Base-by-base conservation (phyloP, 2,113 vertebrate species). In the Camelus dromedarius region DNA sequence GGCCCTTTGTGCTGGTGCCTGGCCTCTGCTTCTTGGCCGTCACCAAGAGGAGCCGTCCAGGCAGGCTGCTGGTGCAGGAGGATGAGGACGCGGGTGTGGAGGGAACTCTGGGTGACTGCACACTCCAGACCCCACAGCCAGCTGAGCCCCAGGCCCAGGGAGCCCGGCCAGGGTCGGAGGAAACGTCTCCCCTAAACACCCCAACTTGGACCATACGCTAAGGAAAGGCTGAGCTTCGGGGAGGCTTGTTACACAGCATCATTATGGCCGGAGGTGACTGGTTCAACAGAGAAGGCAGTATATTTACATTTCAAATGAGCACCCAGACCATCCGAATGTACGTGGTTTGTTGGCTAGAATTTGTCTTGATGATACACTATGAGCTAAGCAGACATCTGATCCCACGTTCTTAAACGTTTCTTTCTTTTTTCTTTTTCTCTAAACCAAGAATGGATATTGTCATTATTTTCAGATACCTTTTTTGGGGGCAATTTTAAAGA, bases 401-500 rank as follows among this genome's bases (percentile, higher is more conserved):
- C 30, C 24, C 9, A 22, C 19, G 16, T 32, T 86, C 46, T 35
- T 28, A 62, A 82, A 56, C 26, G 46, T 14, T 18, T 60, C 48
- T 60, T 26, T 56, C 52, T 76, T 35, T 72, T 52, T 64, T 69
- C 46, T 89, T 69, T 56, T 7, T 28, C 80, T 73, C 83, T 81
- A 67, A 48, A 11, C 12, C 2, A 46, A 50, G 76, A 38, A 73
- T 7, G 46, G 38, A 32, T 62, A 50, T n/a, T 62, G 6, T 26
- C 30, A 38, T 54, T 70, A 42, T 67, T 82, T 72, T 48, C 52
- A 50, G 58, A 79, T 46, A 22, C 62, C 11, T 85, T 95, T 67
- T 79, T 50, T 38, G 54, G 66, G 85, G 86, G 2, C n/a, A 77
- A 69, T 91, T 52, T 95, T 48, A 70, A 60, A 87, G 42, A 76